Percentiles rank a stretch among this genome's conserved stretches.
Conservation (phyloP, 2,797 vertebrate species). For the Eremophila alpestris region DNA sequence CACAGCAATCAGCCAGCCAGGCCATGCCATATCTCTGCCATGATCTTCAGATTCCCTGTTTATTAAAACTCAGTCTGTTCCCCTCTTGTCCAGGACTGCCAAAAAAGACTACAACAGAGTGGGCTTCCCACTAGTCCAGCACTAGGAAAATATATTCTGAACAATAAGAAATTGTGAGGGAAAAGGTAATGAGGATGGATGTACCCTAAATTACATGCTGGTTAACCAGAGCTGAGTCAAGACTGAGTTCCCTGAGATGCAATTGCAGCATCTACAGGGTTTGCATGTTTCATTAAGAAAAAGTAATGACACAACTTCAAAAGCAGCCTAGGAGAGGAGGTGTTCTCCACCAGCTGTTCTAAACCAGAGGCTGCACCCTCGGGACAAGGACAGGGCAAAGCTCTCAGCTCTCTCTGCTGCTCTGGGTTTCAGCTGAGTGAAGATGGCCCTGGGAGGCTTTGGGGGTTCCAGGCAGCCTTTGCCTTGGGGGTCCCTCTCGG, state of each 20-base stretch:
- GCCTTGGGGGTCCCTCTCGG: not conserved
- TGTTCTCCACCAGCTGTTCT: not conserved
- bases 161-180: not conserved
- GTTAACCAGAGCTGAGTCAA: not conserved
- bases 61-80: not conserved
- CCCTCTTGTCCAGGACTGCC: not conserved
- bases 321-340: not conserved
- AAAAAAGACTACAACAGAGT: not conserved
- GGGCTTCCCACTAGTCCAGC: not conserved
- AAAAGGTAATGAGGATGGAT: not conserved
- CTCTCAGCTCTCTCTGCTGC: not conserved
- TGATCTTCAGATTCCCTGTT: not conserved
- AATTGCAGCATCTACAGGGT: not conserved
- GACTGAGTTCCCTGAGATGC: not conserved
- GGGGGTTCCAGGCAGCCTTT: accelerated
- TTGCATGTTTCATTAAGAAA: constrained; percentile 29
- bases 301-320: constrained; percentile 17
- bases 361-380: not conserved
- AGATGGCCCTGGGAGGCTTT: not conserved
- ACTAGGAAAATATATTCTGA: not conserved
- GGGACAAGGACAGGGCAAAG: not conserved
- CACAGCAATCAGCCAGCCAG: not conserved
- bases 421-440: not conserved
- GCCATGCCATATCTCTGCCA: accelerated
- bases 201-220: not conserved